Base-by-base conservation (phyloP, 2,113 vertebrate genomes). In the Mastomys coucha region DNA sequence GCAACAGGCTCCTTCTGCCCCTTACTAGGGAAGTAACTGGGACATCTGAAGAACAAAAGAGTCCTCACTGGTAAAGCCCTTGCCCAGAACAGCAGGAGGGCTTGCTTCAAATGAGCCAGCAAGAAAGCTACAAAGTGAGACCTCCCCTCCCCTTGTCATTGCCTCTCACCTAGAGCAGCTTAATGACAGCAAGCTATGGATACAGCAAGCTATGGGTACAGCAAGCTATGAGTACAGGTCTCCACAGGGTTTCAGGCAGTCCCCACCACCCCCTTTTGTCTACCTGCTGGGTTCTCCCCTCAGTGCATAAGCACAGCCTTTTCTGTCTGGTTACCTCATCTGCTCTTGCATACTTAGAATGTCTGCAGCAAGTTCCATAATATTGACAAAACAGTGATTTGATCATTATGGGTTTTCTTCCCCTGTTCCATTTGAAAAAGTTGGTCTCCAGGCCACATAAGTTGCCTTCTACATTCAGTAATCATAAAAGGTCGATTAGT, bases 11-110 rank as follows among this genome's bases (percentile, higher is more conserved):
- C 33, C 88, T 1, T 33, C 45, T 24, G 88, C 28, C 28, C 13
- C 45, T 78, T 60, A 36, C 86, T 49, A 69, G 20, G 45, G 63
- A 90, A 92, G 81, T 81, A 72, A 93, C 91, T 42, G 16, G 60
- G 22, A 1, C 58, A 45, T 51, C 94, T 82, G 53, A 92, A 49
- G 56, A 87, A 19, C n/a, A 93, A 76, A 69, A 26, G 13, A 91
- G 13, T 6, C 1, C 5, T 63, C 6, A 82, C 2, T 31, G 67
- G 19, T 49, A 33, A n/a, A 82, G 24, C 53, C 49, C 24, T 81
- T 70, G 39, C 36, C 5, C 26, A 28, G 26, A 6, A 45, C 16
- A 45, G 31, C 77, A 11, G 17, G 49, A 20, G 53, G 7, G 49
- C 4, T 80, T 33, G 33, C 80, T 82, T 60, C 56, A 26, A 82